Evolutionary conservation across 2,797 vertebrate genomes (phyloP), one percentile per base, ranked within the genome.

Genomic region (Thalassophryne amazonica): DNA sequence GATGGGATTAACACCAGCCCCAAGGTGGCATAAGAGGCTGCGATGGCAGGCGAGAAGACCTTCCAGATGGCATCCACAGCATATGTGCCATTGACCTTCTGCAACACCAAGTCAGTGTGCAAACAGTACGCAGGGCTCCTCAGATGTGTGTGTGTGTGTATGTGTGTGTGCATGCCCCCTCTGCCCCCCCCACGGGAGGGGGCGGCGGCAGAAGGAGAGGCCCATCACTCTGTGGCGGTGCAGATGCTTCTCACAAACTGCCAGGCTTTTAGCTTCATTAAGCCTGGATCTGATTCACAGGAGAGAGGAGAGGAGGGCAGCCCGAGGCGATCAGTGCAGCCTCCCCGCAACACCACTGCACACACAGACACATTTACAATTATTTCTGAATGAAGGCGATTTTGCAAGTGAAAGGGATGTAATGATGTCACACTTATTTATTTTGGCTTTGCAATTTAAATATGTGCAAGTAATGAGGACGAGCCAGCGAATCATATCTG

Each of bases 241-340:
- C 88, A 93, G 93, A 93, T 88, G 86, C 89, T 92, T 84, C 86
- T 84, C 80, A 82, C 88, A 88, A n/a, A 90, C 87, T 89, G 92
- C 88, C 91, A 91, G 91, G 89, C 91, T 91, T 92, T 90, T 88
- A 81, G 91, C 90, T 91, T 94, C 91, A 91, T 93, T 93, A 92
- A 89, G 87, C 88, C 88, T 79, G 82, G 87, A 92, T 93, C 90
- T 92, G 90, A 93, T 90, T 88, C 78, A 84, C 85, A 87, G 83
- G 73, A 72, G 79, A 74, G 72, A 86, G 77, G 83, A 73, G 72
- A 79, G 74, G 72, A 86, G 77, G 47, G 76, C 56, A 85, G 88
- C 90, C 88, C 30, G 73, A 73, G 89, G 90, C 90, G 83, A 84
- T 83, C 77, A 61, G 79, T 61, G 57, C 78, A 76, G 79, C 80